A percentile compares a stretch with the other conserved stretches of the same genome.
These are phyloP conservation scores for Gasteruption jaculator DNA, from an alignment of 2,888 invertebrate genomes.

Conservation along the genomic window DNA sequence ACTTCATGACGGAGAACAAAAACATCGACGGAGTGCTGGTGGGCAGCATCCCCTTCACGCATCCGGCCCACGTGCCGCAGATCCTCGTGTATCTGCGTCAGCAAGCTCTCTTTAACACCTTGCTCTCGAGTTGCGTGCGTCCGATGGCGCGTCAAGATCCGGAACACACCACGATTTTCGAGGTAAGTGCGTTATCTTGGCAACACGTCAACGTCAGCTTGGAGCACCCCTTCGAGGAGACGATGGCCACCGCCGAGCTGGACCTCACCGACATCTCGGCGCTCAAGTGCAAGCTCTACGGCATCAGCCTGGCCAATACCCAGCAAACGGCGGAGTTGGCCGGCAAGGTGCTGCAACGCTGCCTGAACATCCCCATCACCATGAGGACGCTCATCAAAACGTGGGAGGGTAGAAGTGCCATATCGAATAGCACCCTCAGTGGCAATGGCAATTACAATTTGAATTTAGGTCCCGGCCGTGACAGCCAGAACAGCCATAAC, in stretches of 20 bases:
- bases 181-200: constrained; percentile 85
- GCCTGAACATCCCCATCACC: constrained; percentile 89
- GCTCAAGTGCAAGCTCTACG: constrained; percentile 73
- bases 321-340: constrained; percentile 56
- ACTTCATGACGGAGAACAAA: constrained; percentile 82
- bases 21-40: constrained; percentile 73
- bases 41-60: constrained; percentile 83
- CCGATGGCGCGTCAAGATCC: constrained; percentile 73
- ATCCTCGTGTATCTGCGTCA: constrained; percentile 80
- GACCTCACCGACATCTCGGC: constrained; percentile 77
- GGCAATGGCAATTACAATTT: constrained; percentile 61
- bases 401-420: constrained; percentile 70
- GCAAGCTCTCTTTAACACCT: constrained; percentile 87
- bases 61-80: constrained; percentile 87
- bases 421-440: constrained; percentile 53
- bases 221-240: constrained; percentile 89
- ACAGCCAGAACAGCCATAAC: constrained; percentile 43
- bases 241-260: constrained; percentile 88
- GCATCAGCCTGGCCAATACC: constrained; percentile 46
- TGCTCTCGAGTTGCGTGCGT: constrained; percentile 84
- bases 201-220: constrained; percentile 85
- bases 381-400: constrained; percentile 81
- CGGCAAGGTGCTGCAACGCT: constrained; percentile 77
- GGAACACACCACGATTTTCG: constrained; percentile 81
- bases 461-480: constrained; percentile 64